These are phyloP conservation scores for Blastomussa wellsi DNA, from an alignment of 92 coral and sea anemone species.

Conservation along the genomic window DNA sequence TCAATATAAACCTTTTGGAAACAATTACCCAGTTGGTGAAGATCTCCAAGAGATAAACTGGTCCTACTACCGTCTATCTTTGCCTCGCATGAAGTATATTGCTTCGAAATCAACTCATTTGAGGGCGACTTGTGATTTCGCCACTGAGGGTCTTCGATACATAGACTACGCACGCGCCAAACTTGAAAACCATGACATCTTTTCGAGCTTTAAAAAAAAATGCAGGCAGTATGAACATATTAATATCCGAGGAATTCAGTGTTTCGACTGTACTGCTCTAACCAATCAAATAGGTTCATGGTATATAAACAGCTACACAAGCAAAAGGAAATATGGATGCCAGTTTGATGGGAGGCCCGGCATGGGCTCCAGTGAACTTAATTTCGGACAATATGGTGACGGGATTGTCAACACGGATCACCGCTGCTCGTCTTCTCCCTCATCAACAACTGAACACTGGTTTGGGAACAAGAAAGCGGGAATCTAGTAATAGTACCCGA, in stretches of 20 bases:
- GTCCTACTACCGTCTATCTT: conserved; percentile 30
- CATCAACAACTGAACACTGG: conserved; percentile 18
- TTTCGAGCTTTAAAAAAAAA: background rate
- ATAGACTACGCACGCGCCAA: conserved; percentile 4
- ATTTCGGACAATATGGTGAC: background rate
- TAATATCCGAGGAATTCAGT: conserved; percentile 7
- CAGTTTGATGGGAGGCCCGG: conserved; percentile 15
- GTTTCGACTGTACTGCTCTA: background rate
- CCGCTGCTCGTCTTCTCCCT: conserved; percentile 11
- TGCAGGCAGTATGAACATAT: background rate
- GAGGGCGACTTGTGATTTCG: conserved; percentile 40
- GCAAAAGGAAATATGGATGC: background rate
- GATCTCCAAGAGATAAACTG: background rate
- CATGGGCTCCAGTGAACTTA: background rate
- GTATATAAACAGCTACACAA: background rate
- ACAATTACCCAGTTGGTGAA: background rate
- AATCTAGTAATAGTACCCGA: too few relatives aligned
- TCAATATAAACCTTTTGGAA: background rate
- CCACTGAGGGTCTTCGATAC: background rate
- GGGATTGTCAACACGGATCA: background rate
- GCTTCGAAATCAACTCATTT: conserved; percentile 19
- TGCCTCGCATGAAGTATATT: conserved; percentile 31
- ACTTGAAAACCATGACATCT: background rate
- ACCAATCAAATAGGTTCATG: background rate
- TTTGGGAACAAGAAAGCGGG: background rate